Base-by-base conservation (phyloP, 2,888 invertebrate species). In the Meiosimyza decipiens region DNA sequence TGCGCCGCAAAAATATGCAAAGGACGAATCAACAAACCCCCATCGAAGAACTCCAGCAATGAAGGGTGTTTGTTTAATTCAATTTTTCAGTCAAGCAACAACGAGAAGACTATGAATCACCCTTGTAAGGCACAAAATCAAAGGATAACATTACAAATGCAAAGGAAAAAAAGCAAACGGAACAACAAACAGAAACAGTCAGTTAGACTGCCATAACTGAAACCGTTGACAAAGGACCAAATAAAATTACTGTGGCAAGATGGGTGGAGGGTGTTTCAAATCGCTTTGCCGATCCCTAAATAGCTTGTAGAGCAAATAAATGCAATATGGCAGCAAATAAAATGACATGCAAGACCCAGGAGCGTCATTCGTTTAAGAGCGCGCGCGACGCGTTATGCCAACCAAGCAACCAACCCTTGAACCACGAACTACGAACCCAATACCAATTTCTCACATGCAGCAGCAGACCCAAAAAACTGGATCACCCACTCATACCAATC, bases 271-370 rank as follows among this genome's bases (percentile, higher is more conserved):
- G 40, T 40, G 9, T 40, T 40, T 40, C 9, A 40, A 51, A 64
- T 50, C 59, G 51, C 64, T 71, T 71, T 51, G 60, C 51, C 62
- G 22, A 60, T 33, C 55, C 33, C 54, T 65, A 68, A 72, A 63
- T 60, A 50, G 64, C 63, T 68, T 50, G 22, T 55, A 68, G 51
- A 59, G 72, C 71, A 74, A 67, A 74, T 74, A 71, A 74, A 67
- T 64, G 71, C 67, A 71, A 71, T 67, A 74, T 67, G 64, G 63
- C 73, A 70, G 62, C 51, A 71, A 54, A 73, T 62, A 51, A 15
- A 64, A 68, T 49, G 62, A 64, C 68, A 64, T 59, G 64, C 63
- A 68, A 70, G 66, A 67, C 64, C 64, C 70, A 70, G 70, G 68
- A 67, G 72, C 72, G 72, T 72, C 66, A 22, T 49, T 69, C 18